Conservation (phyloP, 2,888 invertebrate species). For the Lampropteryx suffumata region DNA sequence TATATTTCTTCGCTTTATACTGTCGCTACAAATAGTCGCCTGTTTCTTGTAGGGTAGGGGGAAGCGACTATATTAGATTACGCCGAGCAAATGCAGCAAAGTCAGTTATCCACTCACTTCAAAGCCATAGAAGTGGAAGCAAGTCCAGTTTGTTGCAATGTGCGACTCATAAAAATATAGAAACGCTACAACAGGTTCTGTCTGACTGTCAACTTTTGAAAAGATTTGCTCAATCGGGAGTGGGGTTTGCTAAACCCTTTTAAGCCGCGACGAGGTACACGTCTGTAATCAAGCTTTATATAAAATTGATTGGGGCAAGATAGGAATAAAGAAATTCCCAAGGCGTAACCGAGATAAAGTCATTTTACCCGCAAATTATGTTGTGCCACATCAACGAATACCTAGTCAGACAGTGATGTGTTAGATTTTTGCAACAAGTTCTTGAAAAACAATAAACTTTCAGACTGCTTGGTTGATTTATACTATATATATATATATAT, state of each 20-base stretch:
- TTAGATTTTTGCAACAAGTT: too few relatives aligned
- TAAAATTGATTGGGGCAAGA: conserved; percentile 36
- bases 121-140: conserved; percentile 16
- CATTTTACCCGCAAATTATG: conserved; percentile 42
- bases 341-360: conserved; percentile 27
- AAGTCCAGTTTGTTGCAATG: background rate
- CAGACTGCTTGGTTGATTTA: too few relatives aligned
- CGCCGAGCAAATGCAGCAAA: conserved; percentile 6
- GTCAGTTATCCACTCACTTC: background rate
- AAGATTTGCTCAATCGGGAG: too few relatives aligned
- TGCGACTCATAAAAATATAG: too few relatives aligned
- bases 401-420: background rate
- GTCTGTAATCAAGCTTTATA: conserved; percentile 30
- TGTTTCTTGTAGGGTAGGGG: conserved; percentile 6
- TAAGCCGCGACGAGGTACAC: background rate
- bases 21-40: background rate
- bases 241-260: too few relatives aligned
- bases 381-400: conserved; percentile 28
- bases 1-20: too few relatives aligned
- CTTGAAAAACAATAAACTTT: too few relatives aligned
- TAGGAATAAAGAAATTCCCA: conserved; percentile 42
- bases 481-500: too few relatives aligned
- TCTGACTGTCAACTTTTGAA: too few relatives aligned
- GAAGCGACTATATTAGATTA: conserved; percentile 20
- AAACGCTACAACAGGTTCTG: too few relatives aligned